Conservation (phyloP, 2,888 invertebrate genomes). For the Parnassius apollo region DNA sequence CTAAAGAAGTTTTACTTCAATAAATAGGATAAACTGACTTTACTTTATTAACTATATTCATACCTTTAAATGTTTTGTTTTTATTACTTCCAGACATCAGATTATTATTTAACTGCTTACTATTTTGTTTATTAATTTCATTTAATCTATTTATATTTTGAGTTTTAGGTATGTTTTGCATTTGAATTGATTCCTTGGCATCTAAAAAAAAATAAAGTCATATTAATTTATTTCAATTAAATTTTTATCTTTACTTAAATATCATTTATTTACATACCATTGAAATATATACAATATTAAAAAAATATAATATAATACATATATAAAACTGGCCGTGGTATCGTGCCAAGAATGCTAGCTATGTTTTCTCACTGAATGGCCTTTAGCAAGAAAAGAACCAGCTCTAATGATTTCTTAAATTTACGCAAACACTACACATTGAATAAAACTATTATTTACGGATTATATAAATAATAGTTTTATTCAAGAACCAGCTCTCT, state of each 20-base stretch:
- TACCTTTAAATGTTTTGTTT: constrained; percentile 41
- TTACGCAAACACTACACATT: too few species aligned
- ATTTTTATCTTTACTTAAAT: background rate
- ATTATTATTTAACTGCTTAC: constrained; percentile 35
- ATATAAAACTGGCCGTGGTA: too few species aligned
- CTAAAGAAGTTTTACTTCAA: background rate
- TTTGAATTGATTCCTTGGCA: constrained; percentile 48
- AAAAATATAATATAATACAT: too few species aligned
- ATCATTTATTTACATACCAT: background rate
- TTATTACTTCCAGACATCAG: constrained; percentile 27
- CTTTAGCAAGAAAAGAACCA: too few species aligned
- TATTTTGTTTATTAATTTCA: constrained; percentile 41
- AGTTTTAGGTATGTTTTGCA: constrained; percentile 44
- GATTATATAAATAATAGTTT: too few species aligned
- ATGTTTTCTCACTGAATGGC: too few species aligned
- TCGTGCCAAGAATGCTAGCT: too few species aligned
- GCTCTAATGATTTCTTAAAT: too few species aligned
- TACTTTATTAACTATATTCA: constrained; percentile 10
- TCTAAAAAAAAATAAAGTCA: constrained; percentile 41
- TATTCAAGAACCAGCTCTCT: too few species aligned
- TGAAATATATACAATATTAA: too few species aligned
- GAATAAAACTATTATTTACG: too few species aligned
- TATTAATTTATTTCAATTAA: background rate
- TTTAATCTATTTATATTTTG: constrained; percentile 42
- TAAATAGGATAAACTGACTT: background rate